A percentile compares a stretch with the other conserved stretches of the same genome.
These are phyloP conservation scores for Timema podura DNA, from an alignment of 2,888 invertebrate species.

Conservation along the genomic window DNA sequence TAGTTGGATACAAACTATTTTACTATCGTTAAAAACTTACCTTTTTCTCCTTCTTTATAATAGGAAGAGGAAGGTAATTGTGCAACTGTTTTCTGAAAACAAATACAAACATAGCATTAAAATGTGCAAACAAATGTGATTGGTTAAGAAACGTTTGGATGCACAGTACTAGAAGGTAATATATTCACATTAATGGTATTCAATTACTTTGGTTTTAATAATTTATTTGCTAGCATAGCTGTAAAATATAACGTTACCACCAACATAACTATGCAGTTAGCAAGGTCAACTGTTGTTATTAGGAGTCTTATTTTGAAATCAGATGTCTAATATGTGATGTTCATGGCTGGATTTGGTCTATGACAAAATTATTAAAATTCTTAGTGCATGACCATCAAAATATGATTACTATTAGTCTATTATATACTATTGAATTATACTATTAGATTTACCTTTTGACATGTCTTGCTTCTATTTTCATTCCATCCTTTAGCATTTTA, in stretches of 20 bases:
- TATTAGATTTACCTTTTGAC: conserved; percentile 57
- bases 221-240: no score
- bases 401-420: neutral
- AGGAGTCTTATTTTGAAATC: no score
- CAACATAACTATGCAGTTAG: no score
- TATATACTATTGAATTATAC: neutral
- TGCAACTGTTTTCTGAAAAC: conserved; percentile 60
- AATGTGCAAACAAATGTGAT: no score
- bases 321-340: no score
- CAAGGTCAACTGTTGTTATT: no score
- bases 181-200: no score
- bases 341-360: no score
- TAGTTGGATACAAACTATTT: neutral
- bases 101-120: conserved; percentile 5
- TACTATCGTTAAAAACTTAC: conserved; percentile 38
- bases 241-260: no score
- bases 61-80: conserved; percentile 66
- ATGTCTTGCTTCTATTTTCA: conserved; percentile 81
- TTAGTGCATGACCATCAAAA: neutral
- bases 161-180: no score
- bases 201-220: no score
- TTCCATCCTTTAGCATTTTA: conserved; percentile 67
- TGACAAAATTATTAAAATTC: neutral
- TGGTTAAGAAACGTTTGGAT: no score
- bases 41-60: conserved; percentile 68